Evolutionary conservation across 2,888 invertebrate genomes (phyloP), one percentile per base, ranked within the genome.

Genomic region (Falcaria lacertinaria): DNA sequence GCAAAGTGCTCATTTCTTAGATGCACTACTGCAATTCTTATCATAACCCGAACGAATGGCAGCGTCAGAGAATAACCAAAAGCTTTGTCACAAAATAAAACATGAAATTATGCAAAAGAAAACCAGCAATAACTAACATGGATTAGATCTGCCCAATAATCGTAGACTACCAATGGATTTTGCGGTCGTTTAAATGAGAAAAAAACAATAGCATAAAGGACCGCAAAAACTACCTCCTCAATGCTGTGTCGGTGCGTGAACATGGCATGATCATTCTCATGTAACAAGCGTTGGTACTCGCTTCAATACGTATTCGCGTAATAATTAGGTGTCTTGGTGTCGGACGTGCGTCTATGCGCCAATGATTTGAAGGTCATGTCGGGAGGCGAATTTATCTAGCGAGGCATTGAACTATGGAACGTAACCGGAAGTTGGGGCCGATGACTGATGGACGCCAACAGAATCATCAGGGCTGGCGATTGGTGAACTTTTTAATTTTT

Each of bases 321-420:
- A 48, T 45, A 19, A n/a, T 43, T 43, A 7, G 4, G 22, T 47
- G 15, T 35, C 22, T 41, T 46, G 34, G 42, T 52, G 47, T 38
- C 41, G 15, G 38, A 35, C 32, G 15, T 41, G 36, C 34, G 43
- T 53, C 52, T 60, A 66, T 63, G 64, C 58, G 64, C 58, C 56
- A 54, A 71, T 66, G 51, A 43, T 52, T 47, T 67, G 79, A 84
- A 83, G 84, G 83, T 79, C 81, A 69, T 48, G 54, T 60, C 65
- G 57, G 68, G 67, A 65, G 67, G 62, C 57, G 57, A 53, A 64
- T 70, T 65, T 74, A 63, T 70, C 65, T 74, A 63, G 51, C 59
- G 69, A 83, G 84, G 69, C 85, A 80, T 80, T 85, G 84, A 85
- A 85, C 85, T 78, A 74, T 72, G 72, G 72, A 74, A 74, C 74